phyloP scores from a whole-genome alignment of 2,888 invertebrate genomes.

The Argyresthia albistria region DNA sequence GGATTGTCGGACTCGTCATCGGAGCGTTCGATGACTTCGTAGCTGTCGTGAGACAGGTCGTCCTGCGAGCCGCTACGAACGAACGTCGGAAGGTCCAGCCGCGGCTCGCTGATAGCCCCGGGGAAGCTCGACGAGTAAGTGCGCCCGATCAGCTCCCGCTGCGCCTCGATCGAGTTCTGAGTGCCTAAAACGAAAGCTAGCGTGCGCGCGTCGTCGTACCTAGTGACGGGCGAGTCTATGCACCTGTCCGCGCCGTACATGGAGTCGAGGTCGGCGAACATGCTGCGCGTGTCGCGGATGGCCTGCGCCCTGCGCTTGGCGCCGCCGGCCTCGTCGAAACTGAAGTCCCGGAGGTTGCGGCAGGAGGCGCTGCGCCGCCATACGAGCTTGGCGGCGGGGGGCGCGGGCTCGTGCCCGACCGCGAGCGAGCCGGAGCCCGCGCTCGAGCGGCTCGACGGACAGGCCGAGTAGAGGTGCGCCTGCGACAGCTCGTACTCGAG shows the following conservation, averaged over 20 bases:
- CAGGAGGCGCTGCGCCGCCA: constrained; percentile 89
- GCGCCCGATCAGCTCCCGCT: constrained; percentile 78
- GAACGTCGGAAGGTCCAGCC: constrained; percentile 75
- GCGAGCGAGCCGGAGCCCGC: constrained; percentile 41
- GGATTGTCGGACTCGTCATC: constrained; percentile 71
- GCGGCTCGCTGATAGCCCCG: constrained; percentile 81
- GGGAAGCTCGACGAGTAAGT: constrained; percentile 91
- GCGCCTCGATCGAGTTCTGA: constrained; percentile 76
- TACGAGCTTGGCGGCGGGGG: constrained; percentile 45
- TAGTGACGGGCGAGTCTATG: constrained; percentile 79
- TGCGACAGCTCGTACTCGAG: constrained; percentile 73
- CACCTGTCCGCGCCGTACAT: constrained; percentile 56
- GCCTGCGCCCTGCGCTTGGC: constrained; percentile 71
- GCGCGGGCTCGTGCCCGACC: constrained; percentile 28
- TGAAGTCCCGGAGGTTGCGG: constrained; percentile 85
- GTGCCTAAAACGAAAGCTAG: constrained; percentile 32
- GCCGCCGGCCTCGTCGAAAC: constrained; percentile 79
- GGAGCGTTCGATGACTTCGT: constrained; percentile 86
- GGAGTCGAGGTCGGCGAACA: constrained; percentile 43
- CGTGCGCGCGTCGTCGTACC: constrained; percentile 79
- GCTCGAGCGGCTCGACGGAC: constrained; percentile 50
- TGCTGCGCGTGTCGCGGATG: constrained; percentile 40
- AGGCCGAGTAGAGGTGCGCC: constrained; percentile 69
- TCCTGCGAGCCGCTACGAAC: constrained; percentile 83
- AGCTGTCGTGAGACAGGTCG: constrained; percentile 90